Base-by-base conservation (phyloP, 2,797 vertebrate genomes). In the Lithobates pipiens region DNA sequence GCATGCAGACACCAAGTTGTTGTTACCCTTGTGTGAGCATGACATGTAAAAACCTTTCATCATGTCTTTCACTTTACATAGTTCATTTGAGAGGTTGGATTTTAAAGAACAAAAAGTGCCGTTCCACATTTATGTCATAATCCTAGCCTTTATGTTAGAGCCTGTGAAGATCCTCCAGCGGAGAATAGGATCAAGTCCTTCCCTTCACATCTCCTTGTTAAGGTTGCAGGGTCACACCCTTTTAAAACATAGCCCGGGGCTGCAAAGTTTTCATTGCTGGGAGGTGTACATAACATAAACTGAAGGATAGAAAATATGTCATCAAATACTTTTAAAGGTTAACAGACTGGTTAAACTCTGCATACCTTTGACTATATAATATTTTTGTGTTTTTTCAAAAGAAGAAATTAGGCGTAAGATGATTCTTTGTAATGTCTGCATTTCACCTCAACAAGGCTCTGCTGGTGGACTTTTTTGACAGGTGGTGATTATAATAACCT, bases 101-200 rank as follows among this genome's bases (percentile, higher is more conserved):
- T 73, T 69, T 70, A 76, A 83, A 83, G 57, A 76, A 65, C 72
- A 76, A 68, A 44, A 83, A 50, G 61, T 70, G 73, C 70, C 76
- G 82, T 83, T 76, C 63, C 82, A 68, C 73, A 57, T 83, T 34
- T 76, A 69, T 57, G 44, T 77, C 36, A 83, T 83, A 83, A 76
- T 76, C 44, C 65, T 2, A 23, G n/a, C 75, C 68, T 42, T 84
- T 80, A 67, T 75, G 39, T 68, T 71, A 63, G 68, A 79, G 69
- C 76, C 61, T 82, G 80, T 73, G 70, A 73, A 82, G 80, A n/a
- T 65, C 44, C 70, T 82, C 6, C 10, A 42, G 61, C 10, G 27
- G 70, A 74, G 36, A 67, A 85, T 44, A 74, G 76, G 83, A 79
- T 85, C 78, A 79, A 23, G 54, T 85, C 70, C 27, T 69, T 85